Evolutionary conservation across 2,113 vertebrate genomes (phyloP).

Genomic region (Malurus elegans): DNA sequence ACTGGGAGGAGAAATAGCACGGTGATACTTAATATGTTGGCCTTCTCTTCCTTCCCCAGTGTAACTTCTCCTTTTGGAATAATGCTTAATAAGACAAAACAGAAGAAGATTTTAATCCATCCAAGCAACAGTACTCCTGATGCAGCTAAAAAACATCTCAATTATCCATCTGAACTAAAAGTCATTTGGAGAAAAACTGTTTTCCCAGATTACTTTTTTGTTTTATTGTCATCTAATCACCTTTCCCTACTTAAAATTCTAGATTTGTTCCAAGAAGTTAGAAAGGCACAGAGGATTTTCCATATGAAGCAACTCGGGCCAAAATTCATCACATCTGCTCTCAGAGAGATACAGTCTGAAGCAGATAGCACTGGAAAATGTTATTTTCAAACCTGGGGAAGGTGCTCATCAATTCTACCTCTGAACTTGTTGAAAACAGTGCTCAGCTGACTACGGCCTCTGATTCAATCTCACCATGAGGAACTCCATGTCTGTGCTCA

Average conservation of each 20-base stretch:
- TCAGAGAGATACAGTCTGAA: not conserved
- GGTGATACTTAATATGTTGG: not conserved
- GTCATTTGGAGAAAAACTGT: not conserved
- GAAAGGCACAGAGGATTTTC: not conserved
- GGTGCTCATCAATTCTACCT: not conserved
- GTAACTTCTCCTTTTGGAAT: not conserved
- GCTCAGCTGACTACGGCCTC: not conserved
- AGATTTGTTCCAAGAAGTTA: not conserved
- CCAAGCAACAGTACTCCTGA: not conserved
- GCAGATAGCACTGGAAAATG: not conserved
- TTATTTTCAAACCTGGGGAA: not conserved
- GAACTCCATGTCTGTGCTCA: accelerated
- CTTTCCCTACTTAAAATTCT: not conserved
- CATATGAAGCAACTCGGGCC: not conserved
- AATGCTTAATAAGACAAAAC: not conserved
- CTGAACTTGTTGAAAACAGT: not conserved
- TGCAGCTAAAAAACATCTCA: not conserved
- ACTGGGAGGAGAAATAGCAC: not conserved
- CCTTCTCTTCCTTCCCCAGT: not conserved
- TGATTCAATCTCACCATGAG: not conserved
- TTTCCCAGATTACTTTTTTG: not conserved
- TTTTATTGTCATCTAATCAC: not conserved
- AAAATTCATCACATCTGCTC: not conserved
- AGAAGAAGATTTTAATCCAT: not conserved
- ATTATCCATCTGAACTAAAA: not conserved